These are phyloP conservation scores for Melinaea marsaeus DNA, from an alignment of 2,888 invertebrate genomes.

Conservation along the genomic window DNA sequence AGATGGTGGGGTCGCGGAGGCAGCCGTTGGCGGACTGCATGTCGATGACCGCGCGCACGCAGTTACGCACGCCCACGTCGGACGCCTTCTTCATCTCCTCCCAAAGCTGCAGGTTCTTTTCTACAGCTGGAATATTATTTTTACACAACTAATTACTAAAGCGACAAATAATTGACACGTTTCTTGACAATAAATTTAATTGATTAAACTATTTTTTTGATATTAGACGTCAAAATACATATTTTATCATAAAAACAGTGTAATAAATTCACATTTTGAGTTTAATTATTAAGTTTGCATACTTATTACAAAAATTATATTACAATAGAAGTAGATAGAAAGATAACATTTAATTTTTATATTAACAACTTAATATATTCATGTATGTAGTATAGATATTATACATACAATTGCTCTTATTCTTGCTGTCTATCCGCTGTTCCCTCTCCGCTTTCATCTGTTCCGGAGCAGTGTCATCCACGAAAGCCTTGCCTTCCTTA, in stretches of 20 bases:
- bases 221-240: too few relatives aligned
- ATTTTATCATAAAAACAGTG: too few relatives aligned
- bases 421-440: conserved; percentile 89
- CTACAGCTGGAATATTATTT: conserved; percentile 79
- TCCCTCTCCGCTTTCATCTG: conserved; percentile 97
- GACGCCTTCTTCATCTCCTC: conserved; percentile 95
- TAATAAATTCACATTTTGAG: too few relatives aligned
- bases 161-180: not conserved
- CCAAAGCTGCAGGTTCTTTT: conserved; percentile 93
- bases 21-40: conserved; percentile 98
- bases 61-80: conserved; percentile 88
- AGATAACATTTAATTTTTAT: too few relatives aligned
- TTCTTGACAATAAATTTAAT: too few relatives aligned
- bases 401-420: conserved; percentile 88
- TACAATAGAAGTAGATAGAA: too few relatives aligned
- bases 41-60: conserved; percentile 97
- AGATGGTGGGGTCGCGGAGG: conserved; percentile 98
- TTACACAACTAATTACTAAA: not conserved
- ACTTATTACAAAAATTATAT: too few relatives aligned
- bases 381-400: too few relatives aligned
- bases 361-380: not conserved
- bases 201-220: too few relatives aligned
- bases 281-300: too few relatives aligned
- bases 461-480: conserved; percentile 96
- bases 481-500: conserved; percentile 93